Evolutionary conservation across 2,797 vertebrate genomes (phyloP), one percentile per base, ranked within the genome.

Genomic region (Arnoldichthys spilopterus): DNA sequence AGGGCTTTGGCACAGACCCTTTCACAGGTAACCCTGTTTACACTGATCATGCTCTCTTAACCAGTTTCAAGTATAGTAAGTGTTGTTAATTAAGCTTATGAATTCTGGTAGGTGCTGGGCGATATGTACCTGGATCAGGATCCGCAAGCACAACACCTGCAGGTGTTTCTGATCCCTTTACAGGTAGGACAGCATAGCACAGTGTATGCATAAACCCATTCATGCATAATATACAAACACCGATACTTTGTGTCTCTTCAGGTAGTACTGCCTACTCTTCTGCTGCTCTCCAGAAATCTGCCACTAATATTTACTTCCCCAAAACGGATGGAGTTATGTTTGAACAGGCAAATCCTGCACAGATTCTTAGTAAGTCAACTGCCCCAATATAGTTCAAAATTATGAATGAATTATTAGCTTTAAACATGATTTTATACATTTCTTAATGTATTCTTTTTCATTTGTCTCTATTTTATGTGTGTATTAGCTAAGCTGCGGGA

Each of bases 321-420:
- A 99, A 97, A 90, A 96, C 94, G 28, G 97, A 99, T 20, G 94
- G 93, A 70, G 95, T 99, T 59, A 97, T 95, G 58, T 99, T 99
- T 90, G 97, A 98, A 80, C 97, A 99, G 86, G 98, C 96, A 72
- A 99, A 97, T 85, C 84, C 92, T 83, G 87, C 91, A 0, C 96
- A 97, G 90, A 99, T 99, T 86, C 78, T 97, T 34, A 93, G 98
- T 99, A 81, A 91, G 88, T 32, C 45, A 16, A 6, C 37, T 59
- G 13, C 40, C 32, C 16, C 32, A 68, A 73, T 16, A 20, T 54
- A 37, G 30, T 34, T 18, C 5, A 18, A 7, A 32, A 62, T 30
- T 18, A 32, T 32, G 37, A 6, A 37, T 37, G n/a, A 63, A 63
- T 22, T 15, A 15, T 26, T 2, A 12, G 37, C 9, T 4, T 45